phyloP scores from a whole-genome alignment of 2,797 vertebrate genomes.

The Austrolebias charrua region DNA sequence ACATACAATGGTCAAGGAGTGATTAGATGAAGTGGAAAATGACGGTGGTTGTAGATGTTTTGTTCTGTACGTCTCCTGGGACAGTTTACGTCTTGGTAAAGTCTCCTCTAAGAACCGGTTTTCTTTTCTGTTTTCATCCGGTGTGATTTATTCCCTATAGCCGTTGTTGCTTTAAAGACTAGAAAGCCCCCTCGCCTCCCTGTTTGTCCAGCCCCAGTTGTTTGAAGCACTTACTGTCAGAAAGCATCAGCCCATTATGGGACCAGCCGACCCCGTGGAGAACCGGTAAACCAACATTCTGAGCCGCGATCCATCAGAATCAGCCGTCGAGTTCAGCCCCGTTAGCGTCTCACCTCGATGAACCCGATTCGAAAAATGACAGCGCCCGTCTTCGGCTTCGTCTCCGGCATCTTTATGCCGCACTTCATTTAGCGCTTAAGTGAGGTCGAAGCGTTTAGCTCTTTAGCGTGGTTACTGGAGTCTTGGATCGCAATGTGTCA shows the following conservation, averaged over 20 bases:
- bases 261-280: conserved; percentile 15
- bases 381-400: conserved; percentile 3
- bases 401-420: conserved; percentile 12
- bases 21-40: conserved; percentile 37
- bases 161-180: neutral
- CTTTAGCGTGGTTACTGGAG: conserved; percentile 19
- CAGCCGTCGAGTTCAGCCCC: conserved; percentile 16
- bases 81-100: conserved; percentile 3
- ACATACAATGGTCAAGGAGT: conserved; percentile 25
- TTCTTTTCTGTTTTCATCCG: neutral
- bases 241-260: conserved; percentile 42
- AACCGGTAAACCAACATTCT: conserved; percentile 26
- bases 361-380: conserved; percentile 5
- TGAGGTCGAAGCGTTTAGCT: conserved; percentile 14
- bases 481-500: conserved; percentile 36
- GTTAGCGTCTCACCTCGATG: conserved; percentile 27
- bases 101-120: conserved; percentile 4
- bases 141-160: conserved; percentile 4
- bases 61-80: conserved; percentile 28
- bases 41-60: conserved; percentile 1
- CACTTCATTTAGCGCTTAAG: conserved; percentile 37
- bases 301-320: conserved; percentile 21
- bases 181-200: neutral
- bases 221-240: conserved; percentile 27
- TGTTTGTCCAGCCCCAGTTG: neutral